Evolutionary conservation across 92 coral and sea anemone genomes (phyloP), one percentile per base, ranked within the genome.

Genomic region (Phenganax stokvisi): DNA sequence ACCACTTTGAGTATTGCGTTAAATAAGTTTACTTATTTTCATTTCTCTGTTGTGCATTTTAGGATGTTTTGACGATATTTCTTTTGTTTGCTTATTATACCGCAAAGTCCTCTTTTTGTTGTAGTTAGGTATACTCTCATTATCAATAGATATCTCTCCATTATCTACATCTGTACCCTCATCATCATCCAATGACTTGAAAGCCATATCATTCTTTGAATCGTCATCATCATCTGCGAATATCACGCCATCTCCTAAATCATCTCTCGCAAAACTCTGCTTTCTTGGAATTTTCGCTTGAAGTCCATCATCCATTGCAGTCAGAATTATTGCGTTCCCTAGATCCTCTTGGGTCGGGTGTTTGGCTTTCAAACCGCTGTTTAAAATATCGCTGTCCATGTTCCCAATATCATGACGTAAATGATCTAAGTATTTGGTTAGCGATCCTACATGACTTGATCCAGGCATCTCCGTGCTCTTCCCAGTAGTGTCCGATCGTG

Each of bases 221-320:
- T 10, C 37, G 13, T 16, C 31, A 64, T 79, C 74, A 17, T 65
- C 71, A 8, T 30, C 17, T 11, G 53, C 52, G 57, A 57, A 57
- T 31, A 51, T 13, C 15, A 27, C 71, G 27, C 54, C 59, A 25
- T 44, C 29, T 27, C 20, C 28, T 8, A 57, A 17, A 57, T 75
- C 16, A 76, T 76, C 51, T 60, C 17, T 51, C 0, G 25, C 28
- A 77, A 71, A 77, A 44, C 17, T 66, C 28, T 10, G 30, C 28
- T 9, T 57, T 76, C 54, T 37, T 25, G 17, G 58, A 77, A 10
- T 0, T 65, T 79, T 69, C 10, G 51, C 7, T 25, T 79, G 7
- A 68, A 30, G 12, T 16, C 73, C 61, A 11, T 73, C 77, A 56
- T 79, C 74, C 37, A 51, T 79, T 29, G 74, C 83, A 61, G 54